These are phyloP conservation scores for Sylvia atricapilla DNA, from an alignment of 2,113 vertebrate genomes.

Conservation along the genomic window DNA sequence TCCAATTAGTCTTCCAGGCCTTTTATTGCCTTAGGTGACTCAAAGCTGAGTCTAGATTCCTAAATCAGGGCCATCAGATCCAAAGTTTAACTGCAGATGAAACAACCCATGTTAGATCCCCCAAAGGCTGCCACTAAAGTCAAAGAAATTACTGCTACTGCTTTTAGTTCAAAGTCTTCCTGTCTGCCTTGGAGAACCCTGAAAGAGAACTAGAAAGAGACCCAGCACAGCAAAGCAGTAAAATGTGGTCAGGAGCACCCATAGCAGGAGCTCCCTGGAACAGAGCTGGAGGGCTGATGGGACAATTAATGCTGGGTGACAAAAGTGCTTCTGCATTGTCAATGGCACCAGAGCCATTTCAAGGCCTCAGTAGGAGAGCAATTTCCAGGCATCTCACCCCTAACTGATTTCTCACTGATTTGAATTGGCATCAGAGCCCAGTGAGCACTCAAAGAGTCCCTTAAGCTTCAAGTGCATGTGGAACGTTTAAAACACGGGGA, in stretches of 20 bases:
- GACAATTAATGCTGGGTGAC: background rate
- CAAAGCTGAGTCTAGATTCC: constrained; percentile 38
- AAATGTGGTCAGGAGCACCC: background rate
- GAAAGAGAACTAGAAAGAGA: background rate
- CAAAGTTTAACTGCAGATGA: background rate
- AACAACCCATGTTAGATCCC: background rate
- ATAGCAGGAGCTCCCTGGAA: background rate
- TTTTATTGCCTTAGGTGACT: constrained; percentile 50
- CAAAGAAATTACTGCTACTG: background rate
- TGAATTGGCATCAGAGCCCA: background rate
- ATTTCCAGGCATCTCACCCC: background rate
- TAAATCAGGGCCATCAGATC: background rate
- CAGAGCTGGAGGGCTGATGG: background rate
- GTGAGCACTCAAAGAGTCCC: background rate
- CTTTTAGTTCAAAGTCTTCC: background rate
- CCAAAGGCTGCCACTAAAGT: background rate
- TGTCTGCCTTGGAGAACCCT: background rate
- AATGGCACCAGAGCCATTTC: background rate
- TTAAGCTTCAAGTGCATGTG: background rate
- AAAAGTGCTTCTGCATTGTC: background rate
- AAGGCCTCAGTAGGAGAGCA: background rate
- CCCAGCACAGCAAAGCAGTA: background rate
- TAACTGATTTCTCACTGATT: background rate
- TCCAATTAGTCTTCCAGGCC: constrained; percentile 40
- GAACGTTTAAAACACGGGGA: background rate